Percentiles rank a stretch among this genome's conserved stretches.
These are phyloP conservation scores for Crotalus horridus DNA, from an alignment of 2,113 vertebrate genomes.

Conservation along the genomic window DNA sequence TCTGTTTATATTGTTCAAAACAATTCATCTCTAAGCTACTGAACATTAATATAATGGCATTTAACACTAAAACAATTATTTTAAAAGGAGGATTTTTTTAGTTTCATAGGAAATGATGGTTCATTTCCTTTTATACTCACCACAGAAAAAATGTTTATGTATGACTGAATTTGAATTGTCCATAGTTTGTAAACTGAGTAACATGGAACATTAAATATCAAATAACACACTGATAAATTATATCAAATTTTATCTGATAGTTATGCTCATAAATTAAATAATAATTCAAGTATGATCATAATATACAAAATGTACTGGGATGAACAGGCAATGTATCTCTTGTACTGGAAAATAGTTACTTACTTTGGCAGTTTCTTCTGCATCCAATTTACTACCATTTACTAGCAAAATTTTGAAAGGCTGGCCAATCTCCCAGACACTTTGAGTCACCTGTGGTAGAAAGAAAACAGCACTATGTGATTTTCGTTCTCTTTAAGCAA, in stretches of 20 bases:
- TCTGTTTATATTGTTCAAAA: background rate
- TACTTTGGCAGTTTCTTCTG: slow-evolving; percentile 94
- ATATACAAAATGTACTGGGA: background rate
- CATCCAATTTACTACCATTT: slow-evolving; percentile 91
- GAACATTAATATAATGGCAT: slow-evolving; percentile 7
- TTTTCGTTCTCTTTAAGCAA: accelerated
- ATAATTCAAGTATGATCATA: background rate
- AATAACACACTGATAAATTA: background rate
- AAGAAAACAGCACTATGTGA: background rate
- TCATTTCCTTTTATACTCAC: background rate
- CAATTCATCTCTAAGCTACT: background rate
- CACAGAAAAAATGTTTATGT: background rate
- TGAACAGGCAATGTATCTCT: background rate
- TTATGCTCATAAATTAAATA: background rate
- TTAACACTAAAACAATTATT: slow-evolving; percentile 28
- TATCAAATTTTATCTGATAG: background rate
- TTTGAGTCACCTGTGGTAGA: slow-evolving; percentile 45
- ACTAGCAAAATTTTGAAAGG: slow-evolving; percentile 86
- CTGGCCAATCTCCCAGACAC: slow-evolving; percentile 84
- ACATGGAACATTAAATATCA: background rate
- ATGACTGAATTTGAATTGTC: background rate
- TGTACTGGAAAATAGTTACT: slow-evolving; percentile 42
- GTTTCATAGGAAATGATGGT: slow-evolving; percentile 48
- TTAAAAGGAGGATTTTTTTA: slow-evolving; percentile 39
- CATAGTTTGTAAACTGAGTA: background rate